phyloP scores from a whole-genome alignment of 2,797 vertebrate genomes.

The Lepilemur septentrionalis region DNA sequence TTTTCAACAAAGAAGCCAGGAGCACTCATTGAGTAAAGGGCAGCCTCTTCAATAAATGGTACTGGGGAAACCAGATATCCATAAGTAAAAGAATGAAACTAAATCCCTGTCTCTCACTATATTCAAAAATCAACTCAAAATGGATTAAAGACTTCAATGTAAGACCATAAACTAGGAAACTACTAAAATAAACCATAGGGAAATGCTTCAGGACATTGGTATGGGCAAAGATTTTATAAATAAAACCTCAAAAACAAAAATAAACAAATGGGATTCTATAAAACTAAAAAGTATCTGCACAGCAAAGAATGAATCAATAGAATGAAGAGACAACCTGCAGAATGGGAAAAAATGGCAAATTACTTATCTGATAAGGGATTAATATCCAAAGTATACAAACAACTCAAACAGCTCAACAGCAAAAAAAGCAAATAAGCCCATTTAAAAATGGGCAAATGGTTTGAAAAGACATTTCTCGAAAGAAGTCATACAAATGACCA shows the following conservation, averaged over 20 bases:
- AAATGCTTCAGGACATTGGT: not conserved
- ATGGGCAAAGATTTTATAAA: not conserved
- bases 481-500: not conserved
- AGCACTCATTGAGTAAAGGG: not conserved
- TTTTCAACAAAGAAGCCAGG: not conserved
- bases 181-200: not conserved
- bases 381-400: not conserved
- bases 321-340: not conserved
- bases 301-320: not conserved
- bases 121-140: not conserved
- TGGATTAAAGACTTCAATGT: not conserved
- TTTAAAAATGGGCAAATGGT: not conserved
- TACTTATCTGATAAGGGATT: not conserved
- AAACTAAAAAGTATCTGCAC: not conserved
- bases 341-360: not conserved
- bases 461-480: not conserved
- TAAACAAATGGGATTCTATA: not conserved
- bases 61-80: not conserved
- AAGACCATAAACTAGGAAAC: not conserved
- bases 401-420: not conserved
- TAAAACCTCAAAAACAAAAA: not conserved
- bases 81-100: not conserved
- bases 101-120: not conserved
- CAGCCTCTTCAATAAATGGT: not conserved
- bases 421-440: not conserved